phyloP scores from a whole-genome alignment of 2,888 invertebrate species.

The Caenorhabditis sp. region DNA sequence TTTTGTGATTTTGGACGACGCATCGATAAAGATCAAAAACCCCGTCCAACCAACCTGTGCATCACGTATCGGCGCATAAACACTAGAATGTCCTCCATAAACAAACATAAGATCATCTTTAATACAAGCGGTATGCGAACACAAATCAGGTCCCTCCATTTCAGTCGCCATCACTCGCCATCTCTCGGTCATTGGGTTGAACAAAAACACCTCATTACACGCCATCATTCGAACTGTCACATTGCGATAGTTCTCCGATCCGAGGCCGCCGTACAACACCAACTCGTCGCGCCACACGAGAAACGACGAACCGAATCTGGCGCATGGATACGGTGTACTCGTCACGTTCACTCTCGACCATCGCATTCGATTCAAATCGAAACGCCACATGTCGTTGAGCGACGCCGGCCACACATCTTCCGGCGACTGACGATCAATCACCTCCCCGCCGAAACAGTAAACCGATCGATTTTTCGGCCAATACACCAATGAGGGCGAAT shows the following conservation, averaged over 20 bases:
- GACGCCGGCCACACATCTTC: not conserved
- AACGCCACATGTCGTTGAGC: conserved; percentile 26
- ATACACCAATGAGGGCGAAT: conserved; percentile 1
- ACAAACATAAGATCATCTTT: conserved; percentile 5
- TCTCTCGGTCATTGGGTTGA: not conserved
- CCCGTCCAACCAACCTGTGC: not conserved
- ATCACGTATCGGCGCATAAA: not conserved
- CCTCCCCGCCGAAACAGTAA: conserved; percentile 19
- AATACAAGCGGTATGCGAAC: conserved; percentile 5
- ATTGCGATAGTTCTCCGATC: not conserved
- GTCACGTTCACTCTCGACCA: conserved; percentile 15
- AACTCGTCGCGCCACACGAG: conserved; percentile 8
- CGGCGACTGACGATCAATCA: not conserved
- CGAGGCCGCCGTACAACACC: conserved; percentile 13
- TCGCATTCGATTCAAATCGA: conserved; percentile 9
- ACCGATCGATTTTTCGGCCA: not conserved
- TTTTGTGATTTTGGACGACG: not conserved
- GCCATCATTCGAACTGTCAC: not conserved
- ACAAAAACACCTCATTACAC: conserved; percentile 7
- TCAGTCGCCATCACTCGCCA: conserved; percentile 5
- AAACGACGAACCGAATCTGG: conserved; percentile 10
- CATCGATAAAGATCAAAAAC: too few species aligned
- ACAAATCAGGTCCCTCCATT: not conserved
- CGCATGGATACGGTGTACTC: conserved; percentile 14
- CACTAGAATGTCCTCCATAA: conserved; percentile 15